Conservation (phyloP, 1,140 invertebrate genomes). For the Micrasema longulum region DNA sequence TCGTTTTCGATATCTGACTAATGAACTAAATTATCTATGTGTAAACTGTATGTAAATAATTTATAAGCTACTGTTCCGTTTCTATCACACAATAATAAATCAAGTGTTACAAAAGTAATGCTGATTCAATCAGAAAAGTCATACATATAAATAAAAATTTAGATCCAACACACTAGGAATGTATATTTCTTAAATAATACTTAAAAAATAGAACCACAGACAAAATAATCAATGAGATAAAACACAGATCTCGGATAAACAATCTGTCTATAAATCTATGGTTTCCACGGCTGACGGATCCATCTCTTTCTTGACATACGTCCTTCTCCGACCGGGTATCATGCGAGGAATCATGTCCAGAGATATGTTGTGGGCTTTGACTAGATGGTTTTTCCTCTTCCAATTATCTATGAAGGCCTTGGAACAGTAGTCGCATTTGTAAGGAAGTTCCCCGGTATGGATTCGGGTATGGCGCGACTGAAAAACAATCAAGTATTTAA, state of each 20-base stretch:
- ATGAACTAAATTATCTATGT: too few relatives aligned
- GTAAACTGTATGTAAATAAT: too few relatives aligned
- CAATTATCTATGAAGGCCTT: constrained; percentile 73
- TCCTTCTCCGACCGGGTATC: constrained; percentile 45
- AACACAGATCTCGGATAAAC: background rate
- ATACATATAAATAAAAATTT: too few relatives aligned
- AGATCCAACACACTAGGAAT: background rate
- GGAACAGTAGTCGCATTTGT: constrained; percentile 78
- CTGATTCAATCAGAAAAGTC: too few relatives aligned
- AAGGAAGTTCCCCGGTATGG: constrained; percentile 91
- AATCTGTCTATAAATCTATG: background rate
- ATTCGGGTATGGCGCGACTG: constrained; percentile 69
- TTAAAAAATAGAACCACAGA: background rate
- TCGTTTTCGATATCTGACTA: too few relatives aligned
- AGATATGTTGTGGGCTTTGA: constrained; percentile 61
- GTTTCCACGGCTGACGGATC: background rate
- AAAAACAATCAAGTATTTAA: constrained; percentile 28
- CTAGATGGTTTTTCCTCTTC: constrained; percentile 65
- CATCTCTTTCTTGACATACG: constrained; percentile 42
- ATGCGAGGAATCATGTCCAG: constrained; percentile 59
- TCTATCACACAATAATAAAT: too few relatives aligned
- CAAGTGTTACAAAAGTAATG: too few relatives aligned
- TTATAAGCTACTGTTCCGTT: too few relatives aligned
- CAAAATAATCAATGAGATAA: too few relatives aligned
- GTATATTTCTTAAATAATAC: background rate